These are phyloP conservation scores for Dipodomys merriami DNA, from an alignment of 2,113 vertebrate genomes.

Conservation along the genomic window DNA sequence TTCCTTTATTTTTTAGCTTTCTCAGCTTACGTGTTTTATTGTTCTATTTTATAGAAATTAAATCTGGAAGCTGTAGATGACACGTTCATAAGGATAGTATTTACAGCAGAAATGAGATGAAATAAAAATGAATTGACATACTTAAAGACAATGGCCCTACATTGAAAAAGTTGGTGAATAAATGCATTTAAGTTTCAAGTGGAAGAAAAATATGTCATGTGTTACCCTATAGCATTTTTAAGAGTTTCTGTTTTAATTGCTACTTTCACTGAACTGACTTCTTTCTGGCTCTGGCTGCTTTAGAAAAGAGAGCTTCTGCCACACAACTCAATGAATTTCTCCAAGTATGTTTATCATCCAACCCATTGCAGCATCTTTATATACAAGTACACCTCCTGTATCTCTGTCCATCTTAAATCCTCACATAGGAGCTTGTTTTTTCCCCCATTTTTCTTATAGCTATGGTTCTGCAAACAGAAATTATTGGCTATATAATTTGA, in stretches of 20 bases:
- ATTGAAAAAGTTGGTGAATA: background rate
- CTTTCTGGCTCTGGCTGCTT: background rate
- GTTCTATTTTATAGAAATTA: background rate
- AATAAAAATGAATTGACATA: background rate
- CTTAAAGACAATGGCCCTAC: background rate
- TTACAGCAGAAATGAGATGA: background rate
- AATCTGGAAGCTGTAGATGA: constrained; percentile 1
- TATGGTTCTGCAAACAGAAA: background rate
- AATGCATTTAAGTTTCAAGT: background rate
- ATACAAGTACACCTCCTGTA: background rate
- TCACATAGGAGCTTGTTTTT: background rate
- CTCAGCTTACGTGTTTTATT: background rate
- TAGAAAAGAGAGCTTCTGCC: background rate
- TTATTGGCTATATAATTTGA: background rate
- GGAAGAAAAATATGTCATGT: background rate
- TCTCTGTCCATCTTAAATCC: background rate
- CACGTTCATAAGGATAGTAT: background rate
- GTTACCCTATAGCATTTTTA: background rate
- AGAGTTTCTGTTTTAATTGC: background rate
- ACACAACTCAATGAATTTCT: background rate
- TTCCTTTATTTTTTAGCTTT: constrained; percentile 1
- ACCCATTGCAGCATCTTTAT: background rate
- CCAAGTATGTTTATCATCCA: background rate
- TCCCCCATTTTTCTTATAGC: background rate
- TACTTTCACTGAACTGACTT: background rate